A percentile compares a stretch with the other conserved stretches of the same genome.
phyloP scores from a whole-genome alignment of 2,113 vertebrate genomes.

The Oryctolagus cuniculus region mOryCun1.1 NC_091432.1:163463001-163463500 shows the following conservation, averaged over 20 bases:
- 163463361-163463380: background rate
- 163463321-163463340: background rate
- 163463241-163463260: background rate
- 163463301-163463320: background rate
- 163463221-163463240: background rate
- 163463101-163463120: background rate
- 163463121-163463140: background rate
- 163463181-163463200: background rate
- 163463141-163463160: background rate
- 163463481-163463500: too few species aligned
- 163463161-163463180: background rate
- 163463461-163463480: too few species aligned
- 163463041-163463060: too few species aligned
- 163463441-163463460: too few species aligned
- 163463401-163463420: background rate
- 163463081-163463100: too few species aligned
- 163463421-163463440: too few species aligned
- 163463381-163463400: background rate
- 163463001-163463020: too few species aligned
- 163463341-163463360: background rate
- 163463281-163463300: background rate
- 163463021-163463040: too few species aligned
- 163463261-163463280: background rate
- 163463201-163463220: background rate
- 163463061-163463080: too few species aligned